Base-by-base conservation (phyloP, 2,113 vertebrate species). In the Platysteira castanea region DNA sequence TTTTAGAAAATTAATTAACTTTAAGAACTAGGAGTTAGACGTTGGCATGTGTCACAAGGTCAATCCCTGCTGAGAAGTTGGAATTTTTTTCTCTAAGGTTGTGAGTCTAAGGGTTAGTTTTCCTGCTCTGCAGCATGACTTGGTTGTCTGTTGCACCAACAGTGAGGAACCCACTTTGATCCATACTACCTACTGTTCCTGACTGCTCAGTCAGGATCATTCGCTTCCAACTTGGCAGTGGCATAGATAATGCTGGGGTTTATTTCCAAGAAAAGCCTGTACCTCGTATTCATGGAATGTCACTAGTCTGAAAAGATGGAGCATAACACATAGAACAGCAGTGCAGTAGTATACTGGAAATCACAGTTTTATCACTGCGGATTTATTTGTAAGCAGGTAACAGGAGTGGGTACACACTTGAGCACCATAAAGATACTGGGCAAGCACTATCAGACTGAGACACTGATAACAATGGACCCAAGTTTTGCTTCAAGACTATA, bases 91-190 rank as follows among this genome's bases (percentile, higher is more conserved):
- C 12, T 53, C 52, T 18, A 35, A 89, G 17, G 5, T 91, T 46
- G 6, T 18, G 2, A 44, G n/a, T n/a, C n/a, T n/a, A n/a, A n/a
- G 13, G 3, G 3, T 90, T 71, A 24, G 13, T 65, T 2, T 1
- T 52, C 27, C 39, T 70, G 10, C 69, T 84, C 15, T 28, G 28
- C 44, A 27, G 11, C 4, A 7, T 56, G 53, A 23, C 53, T 61
- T 80, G 21, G 9, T 78, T 94, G 68, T 80, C 46, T 90, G 15
- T 74, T 89, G 50, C 33, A 52, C 14, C 33, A 47, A 7, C 15
- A 24, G 18, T 26, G 42, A 83, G 37, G 49, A 85, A 27, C 47
- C 16, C 14, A 3, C 52, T 90, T 68, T 56, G 18, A 70, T 57
- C 79, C 17, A 4, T 65, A 13, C n/a, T 15, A 11, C 8, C 53